Base-by-base conservation (phyloP, 2,888 invertebrate genomes). In the Cerceris ruficornis region DNA sequence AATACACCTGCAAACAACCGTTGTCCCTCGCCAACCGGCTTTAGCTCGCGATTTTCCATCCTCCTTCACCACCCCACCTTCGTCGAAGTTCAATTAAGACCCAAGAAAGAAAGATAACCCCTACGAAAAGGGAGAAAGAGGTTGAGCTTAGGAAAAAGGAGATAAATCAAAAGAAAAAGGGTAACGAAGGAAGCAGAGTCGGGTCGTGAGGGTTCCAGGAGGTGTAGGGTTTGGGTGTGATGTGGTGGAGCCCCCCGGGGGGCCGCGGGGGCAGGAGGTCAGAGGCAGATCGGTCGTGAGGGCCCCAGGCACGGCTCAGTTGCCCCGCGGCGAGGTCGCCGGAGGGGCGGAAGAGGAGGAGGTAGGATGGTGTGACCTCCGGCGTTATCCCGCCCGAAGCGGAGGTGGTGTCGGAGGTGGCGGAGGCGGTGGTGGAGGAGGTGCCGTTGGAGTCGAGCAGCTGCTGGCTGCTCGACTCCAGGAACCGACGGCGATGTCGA, bases 301-400 rank as follows among this genome's bases (percentile, higher is more conserved):
- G 89, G 88, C 90, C 75, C 89, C 91, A 86, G 90, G 88, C 84
- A 88, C 88, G 82, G 85, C 84, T 82, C 88, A 90, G 75, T 83
- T 85, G 89, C 87, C 89, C 86, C 90, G 90, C 81, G 89, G 94
- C 94, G 94, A 94, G 93, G 93, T 94, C 93, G 93, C 93, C 88
- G 88, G 88, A 73, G 90, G 88, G 88, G 87, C 89, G 81, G 89
- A 28, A 28, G 28, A 86, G 85, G 91, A 90, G 82, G 91, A 89
- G 80, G 88, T 87, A 90, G 88, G 88, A 90, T 92, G 91, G 92
- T 90, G 90, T 91, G 92, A 92, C 90, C 88, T 87, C 82, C 89
- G 89, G 86, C 90, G 91, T 87, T 87, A 89, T 89, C 91, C 88
- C 86, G 86, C 85, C 83, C 88, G 88, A 82, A 86, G 90, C 85